Evolutionary conservation across 2,888 invertebrate species (phyloP).

Genomic region (Hypolimnas misippus): DNA sequence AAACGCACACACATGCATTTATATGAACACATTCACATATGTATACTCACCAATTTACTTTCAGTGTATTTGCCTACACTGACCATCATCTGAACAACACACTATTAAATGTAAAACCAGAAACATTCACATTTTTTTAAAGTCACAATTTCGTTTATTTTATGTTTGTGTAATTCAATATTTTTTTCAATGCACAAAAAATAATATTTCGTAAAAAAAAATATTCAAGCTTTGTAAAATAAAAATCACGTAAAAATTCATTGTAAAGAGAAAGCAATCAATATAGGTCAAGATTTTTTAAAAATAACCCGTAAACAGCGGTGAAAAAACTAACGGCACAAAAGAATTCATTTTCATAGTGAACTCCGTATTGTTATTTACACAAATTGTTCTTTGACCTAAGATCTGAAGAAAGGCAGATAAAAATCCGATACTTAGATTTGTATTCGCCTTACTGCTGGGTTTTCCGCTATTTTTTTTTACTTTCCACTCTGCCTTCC

Average conservation of each 20-base stretch:
- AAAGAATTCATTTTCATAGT: slow-evolving; percentile 15
- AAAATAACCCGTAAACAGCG: neutral
- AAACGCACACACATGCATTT: too few relatives aligned
- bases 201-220: neutral
- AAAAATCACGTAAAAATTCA: neutral
- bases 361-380: slow-evolving; percentile 17
- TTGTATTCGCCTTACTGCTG: slow-evolving; percentile 39
- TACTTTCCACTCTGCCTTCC: slow-evolving; percentile 29
- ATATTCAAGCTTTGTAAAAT: neutral
- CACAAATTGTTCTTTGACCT: slow-evolving; percentile 22
- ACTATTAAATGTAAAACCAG: too few relatives aligned
- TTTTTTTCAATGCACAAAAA: neutral
- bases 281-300: slow-evolving; percentile 16
- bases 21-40: too few relatives aligned
- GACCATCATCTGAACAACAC: too few relatives aligned
- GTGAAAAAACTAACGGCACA: slow-evolving; percentile 2
- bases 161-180: neutral
- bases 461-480: slow-evolving; percentile 39
- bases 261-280: slow-evolving; percentile 9
- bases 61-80: too few relatives aligned
- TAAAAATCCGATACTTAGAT: slow-evolving; percentile 34
- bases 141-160: neutral
- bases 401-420: slow-evolving; percentile 22
- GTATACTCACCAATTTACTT: too few relatives aligned
- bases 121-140: neutral